Percentiles rank a stretch among this genome's conserved stretches.
These are phyloP conservation scores for Vespertilio murinus DNA, from an alignment of 2,797 vertebrate genomes.

Conservation along the genomic window DNA sequence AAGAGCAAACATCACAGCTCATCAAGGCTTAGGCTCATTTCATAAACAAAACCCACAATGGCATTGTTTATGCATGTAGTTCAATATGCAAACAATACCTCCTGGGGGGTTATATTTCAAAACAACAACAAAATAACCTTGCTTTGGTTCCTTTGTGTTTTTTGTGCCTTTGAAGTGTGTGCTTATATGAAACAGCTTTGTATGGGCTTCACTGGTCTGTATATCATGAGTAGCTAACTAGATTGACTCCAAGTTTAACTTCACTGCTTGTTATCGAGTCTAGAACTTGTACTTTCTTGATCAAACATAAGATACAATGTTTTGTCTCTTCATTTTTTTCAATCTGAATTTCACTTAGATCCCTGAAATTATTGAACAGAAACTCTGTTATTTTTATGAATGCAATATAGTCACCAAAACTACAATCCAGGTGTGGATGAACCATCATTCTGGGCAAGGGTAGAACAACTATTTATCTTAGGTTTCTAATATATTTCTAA, in stretches of 20 bases:
- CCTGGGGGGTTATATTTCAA: slow-evolving; percentile 46
- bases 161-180: slow-evolving; percentile 37
- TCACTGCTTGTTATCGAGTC: not conserved
- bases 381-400: not conserved
- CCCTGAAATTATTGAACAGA: not conserved
- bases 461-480: not conserved
- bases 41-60: slow-evolving; percentile 45
- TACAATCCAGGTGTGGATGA: not conserved
- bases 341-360: slow-evolving; percentile 17
- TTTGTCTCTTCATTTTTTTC: not conserved
- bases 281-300: not conserved
- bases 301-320: not conserved
- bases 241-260: not conserved
- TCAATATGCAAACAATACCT: slow-evolving; percentile 50
- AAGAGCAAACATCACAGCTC: slow-evolving; percentile 43
- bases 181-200: not conserved
- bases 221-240: not conserved
- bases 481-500: slow-evolving; percentile 24
- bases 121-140: slow-evolving; percentile 59
- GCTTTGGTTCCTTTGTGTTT: slow-evolving; percentile 28
- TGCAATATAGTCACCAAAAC: not conserved
- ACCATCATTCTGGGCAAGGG: not conserved
- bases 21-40: slow-evolving; percentile 50
- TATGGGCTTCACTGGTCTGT: not conserved
- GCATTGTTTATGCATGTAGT: slow-evolving; percentile 35